Conservation (phyloP, 64 coral and sea anemone genomes). For the Pocillopora damicornis region DNA sequence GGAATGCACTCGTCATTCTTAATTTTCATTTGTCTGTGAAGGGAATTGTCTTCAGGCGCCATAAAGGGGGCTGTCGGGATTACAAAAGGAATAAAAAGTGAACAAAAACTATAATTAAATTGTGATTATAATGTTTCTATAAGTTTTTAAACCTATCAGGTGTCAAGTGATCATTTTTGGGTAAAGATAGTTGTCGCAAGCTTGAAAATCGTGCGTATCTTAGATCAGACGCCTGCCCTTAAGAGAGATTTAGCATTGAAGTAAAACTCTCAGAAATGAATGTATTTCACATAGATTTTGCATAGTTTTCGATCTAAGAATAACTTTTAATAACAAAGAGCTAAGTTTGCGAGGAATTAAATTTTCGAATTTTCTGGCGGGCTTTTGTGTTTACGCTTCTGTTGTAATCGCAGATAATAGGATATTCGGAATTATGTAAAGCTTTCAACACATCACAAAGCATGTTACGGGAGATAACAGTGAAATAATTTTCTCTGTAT, state of each 20-base stretch:
- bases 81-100: constrained; percentile 27
- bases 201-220: not conserved
- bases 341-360: no score
- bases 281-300: no score
- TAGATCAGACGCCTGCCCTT: not conserved
- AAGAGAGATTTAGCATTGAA: not conserved
- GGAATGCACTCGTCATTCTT: constrained; percentile 10
- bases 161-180: not conserved
- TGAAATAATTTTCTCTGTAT: no score
- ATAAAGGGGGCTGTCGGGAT: constrained; percentile 21
- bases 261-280: no score
- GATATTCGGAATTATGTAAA: no score
- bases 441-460: no score
- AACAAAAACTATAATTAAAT: constrained; percentile 35
- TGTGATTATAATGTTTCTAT: constrained; percentile 3
- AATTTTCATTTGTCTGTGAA: constrained; percentile 10
- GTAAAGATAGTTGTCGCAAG: not conserved
- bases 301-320: no score
- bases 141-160: not conserved
- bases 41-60: constrained; percentile 27
- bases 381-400: no score
- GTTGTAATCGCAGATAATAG: no score
- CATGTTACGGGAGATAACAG: no score
- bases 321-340: no score
- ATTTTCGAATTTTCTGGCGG: no score